Evolutionary conservation across 1,140 invertebrate species (phyloP).

Genomic region (Hesperophylax magnus): DNA sequence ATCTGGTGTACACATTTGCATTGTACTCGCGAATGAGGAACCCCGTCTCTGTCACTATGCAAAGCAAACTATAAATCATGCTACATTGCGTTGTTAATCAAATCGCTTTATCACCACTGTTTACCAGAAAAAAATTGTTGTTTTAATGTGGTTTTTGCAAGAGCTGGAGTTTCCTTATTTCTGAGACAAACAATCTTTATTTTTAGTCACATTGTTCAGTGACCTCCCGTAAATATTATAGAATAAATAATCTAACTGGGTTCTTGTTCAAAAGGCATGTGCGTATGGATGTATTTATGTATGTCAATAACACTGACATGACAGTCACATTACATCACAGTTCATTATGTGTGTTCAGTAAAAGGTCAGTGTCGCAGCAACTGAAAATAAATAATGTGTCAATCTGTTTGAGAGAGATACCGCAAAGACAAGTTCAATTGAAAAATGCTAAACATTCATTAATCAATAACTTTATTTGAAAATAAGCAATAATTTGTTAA

Average conservation of each 20-base stretch:
- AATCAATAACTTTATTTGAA: no score
- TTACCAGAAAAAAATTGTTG: no score
- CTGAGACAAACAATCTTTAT: not conserved
- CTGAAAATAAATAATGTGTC: slow-evolving; percentile 7
- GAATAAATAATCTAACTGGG: not conserved
- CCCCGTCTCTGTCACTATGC: no score
- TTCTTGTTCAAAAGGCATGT: not conserved
- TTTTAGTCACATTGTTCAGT: not conserved
- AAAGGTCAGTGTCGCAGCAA: slow-evolving; percentile 39
- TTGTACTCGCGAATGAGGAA: no score
- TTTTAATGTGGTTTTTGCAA: no score
- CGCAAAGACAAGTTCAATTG: slow-evolving; percentile 1
- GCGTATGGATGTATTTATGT: slow-evolving; percentile 28
- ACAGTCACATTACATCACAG: no score
- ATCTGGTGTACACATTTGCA: no score
- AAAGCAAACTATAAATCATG: no score
- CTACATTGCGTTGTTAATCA: no score
- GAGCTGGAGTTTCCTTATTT: not conserved
- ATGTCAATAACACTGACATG: slow-evolving; percentile 32
- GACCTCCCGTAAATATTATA: not conserved
- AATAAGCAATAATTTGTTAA: no score
- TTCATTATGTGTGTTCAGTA: slow-evolving; percentile 5
- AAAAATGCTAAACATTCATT: no score
- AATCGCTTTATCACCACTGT: no score
- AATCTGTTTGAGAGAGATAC: slow-evolving; percentile 10